phyloP scores from a whole-genome alignment of 2,797 vertebrate genomes.

The Paedocypris micromegethes region DNA sequence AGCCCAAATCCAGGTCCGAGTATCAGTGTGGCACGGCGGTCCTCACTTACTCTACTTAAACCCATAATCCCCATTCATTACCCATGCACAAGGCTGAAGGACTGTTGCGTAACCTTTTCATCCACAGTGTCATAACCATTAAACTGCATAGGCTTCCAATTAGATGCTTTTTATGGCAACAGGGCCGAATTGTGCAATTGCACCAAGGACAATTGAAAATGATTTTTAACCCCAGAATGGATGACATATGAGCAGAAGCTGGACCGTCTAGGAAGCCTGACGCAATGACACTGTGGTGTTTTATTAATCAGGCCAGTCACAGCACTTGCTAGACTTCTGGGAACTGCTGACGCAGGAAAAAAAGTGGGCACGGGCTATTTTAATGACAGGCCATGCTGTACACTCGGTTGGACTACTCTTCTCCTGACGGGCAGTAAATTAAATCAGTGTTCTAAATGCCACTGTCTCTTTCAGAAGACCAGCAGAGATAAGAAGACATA shows the following conservation, averaged over 20 bases:
- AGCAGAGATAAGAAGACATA: too few relatives aligned
- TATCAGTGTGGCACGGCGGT: constrained; percentile 12
- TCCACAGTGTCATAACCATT: not conserved
- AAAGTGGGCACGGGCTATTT: constrained; percentile 41
- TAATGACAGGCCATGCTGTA: constrained; percentile 47
- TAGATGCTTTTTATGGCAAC: not conserved
- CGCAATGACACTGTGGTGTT: constrained; percentile 31
- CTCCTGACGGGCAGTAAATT: constrained; percentile 9
- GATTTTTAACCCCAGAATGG: not conserved
- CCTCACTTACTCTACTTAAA: constrained; percentile 16
- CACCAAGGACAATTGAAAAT: not conserved
- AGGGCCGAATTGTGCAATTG: not conserved
- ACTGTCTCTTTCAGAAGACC: too few relatives aligned
- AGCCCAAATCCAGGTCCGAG: not conserved
- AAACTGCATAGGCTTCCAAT: constrained; percentile 4
- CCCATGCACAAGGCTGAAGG: not conserved
- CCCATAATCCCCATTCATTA: constrained; percentile 16
- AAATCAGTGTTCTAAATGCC: constrained; percentile 7
- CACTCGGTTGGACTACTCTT: constrained; percentile 43
- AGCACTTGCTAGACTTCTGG: constrained; percentile 23
- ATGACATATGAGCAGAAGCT: not conserved
- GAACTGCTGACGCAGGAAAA: constrained; percentile 39
- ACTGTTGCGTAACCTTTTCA: constrained; percentile 17
- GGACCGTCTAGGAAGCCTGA: constrained; percentile 26
- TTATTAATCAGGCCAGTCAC: constrained; percentile 30